Base-by-base conservation (phyloP, 2,113 vertebrate genomes). In the Hepsetus odoe region DNA sequence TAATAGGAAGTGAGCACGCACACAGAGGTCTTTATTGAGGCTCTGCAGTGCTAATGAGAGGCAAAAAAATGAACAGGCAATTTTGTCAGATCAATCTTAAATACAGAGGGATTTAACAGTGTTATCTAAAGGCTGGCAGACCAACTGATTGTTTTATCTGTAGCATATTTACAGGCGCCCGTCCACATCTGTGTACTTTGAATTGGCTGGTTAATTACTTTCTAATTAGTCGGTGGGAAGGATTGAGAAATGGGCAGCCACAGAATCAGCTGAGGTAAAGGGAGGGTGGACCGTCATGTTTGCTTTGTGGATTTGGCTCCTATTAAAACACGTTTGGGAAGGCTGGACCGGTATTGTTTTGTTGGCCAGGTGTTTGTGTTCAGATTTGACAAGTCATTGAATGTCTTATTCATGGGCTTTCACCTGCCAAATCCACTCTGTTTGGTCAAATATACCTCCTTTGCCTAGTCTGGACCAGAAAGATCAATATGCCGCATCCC, bases 371-470 rank as follows among this genome's bases (percentile, higher is more conserved):
- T 86, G 81, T 77, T 79, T 70, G 56, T 22, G 66, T 42, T 76
- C 82, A 80, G 85, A 87, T 88, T 88, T 85, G 62, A 67, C 65
- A 74, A 77, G 83, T 87, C 83, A 77, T 51, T 51, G 24, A 49
- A 79, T 1, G 28, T 38, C 8, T 62, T 62, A 11, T 44, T 70
- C 8, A 49, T 42, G 32, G 20, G 11, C 35, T 67, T 33, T 66
- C 33, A 4, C 24, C 5, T 79, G 75, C 65, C 40, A 69, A 40
- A 40, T 18, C 20, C 70, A 26, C 64, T n/a, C 56, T 51, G 35
- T 49, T 10, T 44, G 72, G 40, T 65, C 59, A 61, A 38, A 46
- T 77, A 61, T n/a, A 59, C 70, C 30, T 70, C 30, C 18, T n/a
- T 61, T 28, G n/a, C 30, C 33, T 59, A 16, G 33, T 28, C 11